A percentile compares a stretch with the other conserved stretches of the same genome.
phyloP scores from a whole-genome alignment of 2,113 vertebrate species.

The Pachypanchax playfairii region DNA sequence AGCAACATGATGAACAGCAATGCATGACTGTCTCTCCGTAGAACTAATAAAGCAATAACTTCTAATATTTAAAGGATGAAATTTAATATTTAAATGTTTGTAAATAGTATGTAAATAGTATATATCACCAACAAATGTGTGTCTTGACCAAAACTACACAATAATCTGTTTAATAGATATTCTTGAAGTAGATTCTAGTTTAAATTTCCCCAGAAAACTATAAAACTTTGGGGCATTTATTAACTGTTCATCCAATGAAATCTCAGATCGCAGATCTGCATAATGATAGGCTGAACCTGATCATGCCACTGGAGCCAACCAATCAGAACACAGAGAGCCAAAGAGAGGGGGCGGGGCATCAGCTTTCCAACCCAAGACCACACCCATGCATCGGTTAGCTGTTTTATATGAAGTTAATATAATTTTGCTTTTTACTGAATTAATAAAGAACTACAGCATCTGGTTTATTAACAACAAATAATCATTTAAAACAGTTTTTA shows the following conservation, averaged over 20 bases:
- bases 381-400: not conserved
- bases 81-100: not conserved
- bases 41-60: not conserved
- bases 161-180: not conserved
- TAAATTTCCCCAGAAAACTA: no score
- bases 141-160: no score
- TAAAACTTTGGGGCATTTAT: no score
- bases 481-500: not conserved
- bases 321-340: not conserved
- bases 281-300: not conserved
- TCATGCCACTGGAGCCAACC: not conserved
- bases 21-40: not conserved
- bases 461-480: not conserved
- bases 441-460: not conserved
- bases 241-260: no score
- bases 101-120: not conserved
- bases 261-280: not conserved
- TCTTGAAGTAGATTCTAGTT: not conserved
- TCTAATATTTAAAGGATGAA: not conserved
- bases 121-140: not conserved
- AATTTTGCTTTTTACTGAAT: not conserved
- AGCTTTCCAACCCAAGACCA: no score
- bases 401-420: not conserved
- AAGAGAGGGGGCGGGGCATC: not conserved
- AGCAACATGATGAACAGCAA: not conserved